Evolutionary conservation across 1,140 invertebrate species (phyloP).

Genomic region (Tetramorium alpestre): DNA sequence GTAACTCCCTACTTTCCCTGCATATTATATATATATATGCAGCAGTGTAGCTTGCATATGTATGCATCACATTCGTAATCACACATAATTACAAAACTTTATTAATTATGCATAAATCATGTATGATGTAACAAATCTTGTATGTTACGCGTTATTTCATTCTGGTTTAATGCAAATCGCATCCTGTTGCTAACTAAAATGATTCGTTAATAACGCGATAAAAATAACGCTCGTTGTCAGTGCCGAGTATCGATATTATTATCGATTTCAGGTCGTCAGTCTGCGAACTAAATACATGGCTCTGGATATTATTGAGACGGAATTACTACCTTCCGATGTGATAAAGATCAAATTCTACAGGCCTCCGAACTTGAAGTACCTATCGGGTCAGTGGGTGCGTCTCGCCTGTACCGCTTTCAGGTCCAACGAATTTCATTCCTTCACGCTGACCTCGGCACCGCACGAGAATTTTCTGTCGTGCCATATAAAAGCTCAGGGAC

Average conservation of each 20-base stretch:
- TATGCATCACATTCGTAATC: background rate
- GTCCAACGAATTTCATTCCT: constrained; percentile 98
- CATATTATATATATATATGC: no score
- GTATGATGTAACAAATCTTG: background rate
- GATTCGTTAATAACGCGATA: background rate
- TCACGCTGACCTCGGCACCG: constrained; percentile 98
- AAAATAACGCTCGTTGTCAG: background rate
- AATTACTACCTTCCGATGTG: constrained; percentile 97
- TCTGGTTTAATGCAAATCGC: background rate
- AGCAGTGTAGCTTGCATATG: background rate
- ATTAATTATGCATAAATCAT: constrained; percentile 11
- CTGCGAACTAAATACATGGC: constrained; percentile 97
- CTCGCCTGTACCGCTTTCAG: constrained; percentile 97
- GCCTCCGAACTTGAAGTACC: constrained; percentile 98
- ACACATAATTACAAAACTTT: constrained; percentile 3
- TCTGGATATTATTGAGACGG: constrained; percentile 97
- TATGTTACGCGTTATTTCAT: background rate
- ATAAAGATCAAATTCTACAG: constrained; percentile 97
- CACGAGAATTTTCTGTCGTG: constrained; percentile 99
- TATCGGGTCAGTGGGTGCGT: constrained; percentile 96
- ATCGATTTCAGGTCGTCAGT: constrained; percentile 90
- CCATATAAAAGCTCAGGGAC: constrained; percentile 99
- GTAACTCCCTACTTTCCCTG: background rate
- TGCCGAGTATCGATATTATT: background rate
- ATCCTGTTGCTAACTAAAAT: background rate